phyloP scores from a whole-genome alignment of 2,888 invertebrate species.

The Drosophila suboccidentalis region DNA sequence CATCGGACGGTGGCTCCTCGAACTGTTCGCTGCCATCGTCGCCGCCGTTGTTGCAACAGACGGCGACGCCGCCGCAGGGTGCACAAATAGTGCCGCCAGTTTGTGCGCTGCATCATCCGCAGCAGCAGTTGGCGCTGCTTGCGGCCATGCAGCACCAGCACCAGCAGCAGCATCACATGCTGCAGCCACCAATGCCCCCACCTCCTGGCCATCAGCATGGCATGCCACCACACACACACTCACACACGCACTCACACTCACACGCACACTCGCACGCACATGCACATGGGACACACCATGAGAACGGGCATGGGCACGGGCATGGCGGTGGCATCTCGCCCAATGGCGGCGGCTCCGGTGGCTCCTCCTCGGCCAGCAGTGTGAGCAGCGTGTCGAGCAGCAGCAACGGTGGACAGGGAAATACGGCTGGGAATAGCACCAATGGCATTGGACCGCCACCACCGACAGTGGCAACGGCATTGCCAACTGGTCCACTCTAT shows the following conservation, averaged over 20 bases:
- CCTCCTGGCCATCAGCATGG: slow-evolving; percentile 38
- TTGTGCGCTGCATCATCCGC: slow-evolving; percentile 83
- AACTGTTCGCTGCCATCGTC: slow-evolving; percentile 81
- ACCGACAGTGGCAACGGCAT: slow-evolving; percentile 62
- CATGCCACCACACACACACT: slow-evolving; percentile 7
- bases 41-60: slow-evolving; percentile 83
- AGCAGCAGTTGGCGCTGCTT: slow-evolving; percentile 83
- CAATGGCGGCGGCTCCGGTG: slow-evolving; percentile 61
- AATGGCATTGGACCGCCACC: slow-evolving; percentile 74
- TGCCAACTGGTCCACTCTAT: slow-evolving; percentile 83
- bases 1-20: slow-evolving; percentile 78
- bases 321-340: slow-evolving; percentile 66
- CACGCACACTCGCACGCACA: neutral
- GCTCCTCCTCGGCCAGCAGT: slow-evolving; percentile 77
- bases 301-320: slow-evolving; percentile 69
- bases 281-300: slow-evolving; percentile 60
- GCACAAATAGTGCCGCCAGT: slow-evolving; percentile 83
- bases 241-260: neutral
- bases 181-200: slow-evolving; percentile 51
- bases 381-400: slow-evolving; percentile 75
- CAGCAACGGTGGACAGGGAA: slow-evolving; percentile 57
- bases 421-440: slow-evolving; percentile 67
- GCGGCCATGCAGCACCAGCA: slow-evolving; percentile 82
- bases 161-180: slow-evolving; percentile 61
- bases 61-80: slow-evolving; percentile 81